Percentiles rank a stretch among this genome's conserved stretches.
These are phyloP conservation scores for Ostrea denselamellosa DNA, from an alignment of 1,140 invertebrate genomes.

Conservation along the genomic window DNA sequence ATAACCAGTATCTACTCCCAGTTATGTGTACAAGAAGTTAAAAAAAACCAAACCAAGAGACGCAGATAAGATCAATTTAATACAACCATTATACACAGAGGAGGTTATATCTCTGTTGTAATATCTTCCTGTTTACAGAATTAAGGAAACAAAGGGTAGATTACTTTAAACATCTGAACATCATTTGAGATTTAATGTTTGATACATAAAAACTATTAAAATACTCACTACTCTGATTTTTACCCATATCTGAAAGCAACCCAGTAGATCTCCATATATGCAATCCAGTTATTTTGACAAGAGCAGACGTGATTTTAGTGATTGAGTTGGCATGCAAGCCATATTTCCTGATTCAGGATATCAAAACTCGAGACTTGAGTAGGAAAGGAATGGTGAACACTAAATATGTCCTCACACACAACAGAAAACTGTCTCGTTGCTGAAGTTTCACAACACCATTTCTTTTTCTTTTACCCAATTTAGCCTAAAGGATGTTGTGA, in stretches of 20 bases:
- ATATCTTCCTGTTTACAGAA: not conserved
- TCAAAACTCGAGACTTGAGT: constrained; percentile 13
- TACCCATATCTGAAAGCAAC: constrained; percentile 19
- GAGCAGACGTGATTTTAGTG: not conserved
- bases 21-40: too few species aligned
- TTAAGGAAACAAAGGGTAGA: not conserved
- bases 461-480: not conserved
- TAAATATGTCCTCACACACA: not conserved
- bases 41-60: not conserved
- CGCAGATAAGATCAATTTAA: not conserved
- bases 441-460: constrained; percentile 7
- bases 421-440: constrained; percentile 20
- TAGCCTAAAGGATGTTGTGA: constrained; percentile 6
- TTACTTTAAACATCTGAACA: not conserved
- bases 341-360: constrained; percentile 25
- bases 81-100: not conserved
- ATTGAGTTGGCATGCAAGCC: constrained; percentile 10
- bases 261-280: not conserved
- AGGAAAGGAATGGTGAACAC: not conserved
- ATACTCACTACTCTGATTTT: constrained; percentile 34
- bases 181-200: not conserved
- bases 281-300: not conserved
- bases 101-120: not conserved
- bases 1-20: too few species aligned
- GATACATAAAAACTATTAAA: not conserved